A percentile compares a stretch with the other conserved stretches of the same genome.
These are phyloP conservation scores for Brachionus rubens DNA, from an alignment of 1,140 invertebrate genomes.

Conservation along the genomic window DNA sequence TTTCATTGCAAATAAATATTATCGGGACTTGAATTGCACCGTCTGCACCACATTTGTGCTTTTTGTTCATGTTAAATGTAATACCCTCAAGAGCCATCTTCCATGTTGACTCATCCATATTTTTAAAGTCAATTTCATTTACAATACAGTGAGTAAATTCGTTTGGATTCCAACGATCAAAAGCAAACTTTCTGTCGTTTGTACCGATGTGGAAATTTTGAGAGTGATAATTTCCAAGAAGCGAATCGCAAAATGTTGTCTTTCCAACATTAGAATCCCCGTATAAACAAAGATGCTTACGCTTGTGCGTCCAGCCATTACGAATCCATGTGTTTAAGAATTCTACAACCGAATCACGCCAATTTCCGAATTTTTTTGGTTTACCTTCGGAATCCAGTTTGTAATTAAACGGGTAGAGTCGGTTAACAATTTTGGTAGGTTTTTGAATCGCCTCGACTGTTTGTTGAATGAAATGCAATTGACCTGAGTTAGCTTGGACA, in stretches of 20 bases:
- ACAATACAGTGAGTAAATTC: background rate
- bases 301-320: background rate
- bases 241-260: background rate
- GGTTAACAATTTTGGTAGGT: background rate
- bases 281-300: background rate
- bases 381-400: background rate
- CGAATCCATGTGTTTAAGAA: background rate
- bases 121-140: background rate
- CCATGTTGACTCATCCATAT: background rate
- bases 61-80: constrained; percentile 10
- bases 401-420: background rate
- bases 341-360: background rate
- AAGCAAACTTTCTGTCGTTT: background rate
- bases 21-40: background rate
- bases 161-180: background rate
- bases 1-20: background rate
- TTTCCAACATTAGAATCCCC: background rate
- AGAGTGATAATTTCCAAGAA: background rate
- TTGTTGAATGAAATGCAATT: background rate
- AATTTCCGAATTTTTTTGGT: background rate
- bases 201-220: constrained; percentile 1
- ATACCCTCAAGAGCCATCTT: background rate
- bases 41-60: background rate
- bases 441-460: background rate
- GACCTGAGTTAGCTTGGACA: background rate